These are phyloP conservation scores for Ciconia boyciana DNA, from an alignment of 2,113 vertebrate species.

Conservation along the genomic window DNA sequence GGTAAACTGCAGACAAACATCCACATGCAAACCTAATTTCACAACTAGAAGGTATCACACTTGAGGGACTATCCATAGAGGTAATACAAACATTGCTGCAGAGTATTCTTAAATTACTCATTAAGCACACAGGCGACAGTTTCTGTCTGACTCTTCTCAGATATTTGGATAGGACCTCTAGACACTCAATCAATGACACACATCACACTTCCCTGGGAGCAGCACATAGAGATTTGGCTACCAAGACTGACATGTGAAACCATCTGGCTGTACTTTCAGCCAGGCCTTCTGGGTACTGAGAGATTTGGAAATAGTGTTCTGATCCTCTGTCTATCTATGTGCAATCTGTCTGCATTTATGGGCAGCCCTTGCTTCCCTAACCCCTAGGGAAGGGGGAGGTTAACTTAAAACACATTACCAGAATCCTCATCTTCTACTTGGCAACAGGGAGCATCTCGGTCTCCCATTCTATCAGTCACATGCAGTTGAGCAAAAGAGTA, in stretches of 20 bases:
- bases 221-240: background rate
- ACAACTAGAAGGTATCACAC: background rate
- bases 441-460: background rate
- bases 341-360: background rate
- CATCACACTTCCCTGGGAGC: background rate
- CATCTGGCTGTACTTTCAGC: background rate
- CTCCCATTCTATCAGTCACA: background rate
- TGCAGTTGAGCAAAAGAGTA: background rate
- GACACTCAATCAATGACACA: background rate
- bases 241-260: background rate
- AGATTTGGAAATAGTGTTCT: background rate
- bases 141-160: background rate
- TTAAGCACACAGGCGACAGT: background rate
- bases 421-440: background rate
- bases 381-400: background rate
- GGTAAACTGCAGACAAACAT: background rate
- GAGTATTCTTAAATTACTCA: background rate
- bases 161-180: background rate
- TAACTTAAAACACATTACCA: background rate
- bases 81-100: background rate
- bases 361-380: background rate
- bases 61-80: background rate
- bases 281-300: background rate
- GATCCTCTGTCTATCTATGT: background rate
- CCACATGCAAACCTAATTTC: background rate